Base-by-base conservation (phyloP, 1,140 invertebrate genomes). In the Fopius arisanus region DNA sequence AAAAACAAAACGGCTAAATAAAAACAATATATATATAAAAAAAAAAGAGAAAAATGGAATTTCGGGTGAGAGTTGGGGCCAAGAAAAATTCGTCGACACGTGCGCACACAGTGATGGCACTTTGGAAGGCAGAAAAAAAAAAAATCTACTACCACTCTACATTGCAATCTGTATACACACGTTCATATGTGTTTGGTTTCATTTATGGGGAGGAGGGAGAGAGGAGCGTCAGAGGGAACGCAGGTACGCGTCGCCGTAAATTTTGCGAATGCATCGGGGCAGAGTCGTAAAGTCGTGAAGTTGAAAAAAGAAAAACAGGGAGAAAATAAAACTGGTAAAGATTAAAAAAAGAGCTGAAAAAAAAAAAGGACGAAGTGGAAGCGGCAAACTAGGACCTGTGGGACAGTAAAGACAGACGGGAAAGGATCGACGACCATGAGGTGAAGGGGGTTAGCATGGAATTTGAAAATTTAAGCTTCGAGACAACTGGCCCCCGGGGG, bases 401-500 rank as follows among this genome's bases (percentile, higher is more conserved):
- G 19, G 40, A 67, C 31, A 67, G 65, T 37, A 67, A 26, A 67
- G 29, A 10, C 43, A 23, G 66, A 33, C 21, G 66, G 16, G 43
- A 16, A n/a, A 48, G n/a, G 40, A 14, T 16, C 67, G 37, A 43
- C n/a, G 67, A 26, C 16, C 19, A 23, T 31, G 19, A 10, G 19
- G 33, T 9, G 67, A 21, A 33, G 40, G 67, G 67, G 26, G 67
- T 14, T 7, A 29, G 29, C 10, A 14, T 65, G 62, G 62, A 82
- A 82, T 82, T 82, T 82, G 77, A 77, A 82, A 82, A 82, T 82
- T 82, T 82, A 82, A 82, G 79, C 80, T 82, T 81, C 81, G 79
- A 79, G 79, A 76, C 81, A 77, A 74, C 59, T 77, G 75, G 74
- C 77, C 81, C 78, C 77, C 72, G 76, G 79, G 79, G 76, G 74